Conservation (phyloP, 1,140 invertebrate species). For the Macrobrachium rosenbergii region DNA sequence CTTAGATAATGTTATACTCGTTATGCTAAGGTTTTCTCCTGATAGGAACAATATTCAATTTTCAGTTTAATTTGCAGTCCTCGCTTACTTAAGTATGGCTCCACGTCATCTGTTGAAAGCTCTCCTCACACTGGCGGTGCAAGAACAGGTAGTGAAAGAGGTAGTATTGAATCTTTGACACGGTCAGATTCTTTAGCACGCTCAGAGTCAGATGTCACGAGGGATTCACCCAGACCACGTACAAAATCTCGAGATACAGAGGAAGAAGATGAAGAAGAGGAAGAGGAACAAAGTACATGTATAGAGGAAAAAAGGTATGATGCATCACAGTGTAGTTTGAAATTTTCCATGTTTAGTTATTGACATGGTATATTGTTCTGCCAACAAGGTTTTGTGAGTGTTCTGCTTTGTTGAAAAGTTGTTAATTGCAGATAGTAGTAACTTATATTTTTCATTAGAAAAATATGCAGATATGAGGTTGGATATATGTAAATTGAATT, state of each 20-base stretch:
- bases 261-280: conserved; percentile 64
- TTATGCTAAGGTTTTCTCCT: too few relatives aligned
- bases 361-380: too few relatives aligned
- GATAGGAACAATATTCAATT: too few relatives aligned
- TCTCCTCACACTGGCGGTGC: conserved; percentile 59
- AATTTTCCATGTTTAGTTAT: background rate
- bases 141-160: conserved; percentile 55
- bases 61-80: conserved; percentile 41
- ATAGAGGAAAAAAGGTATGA: conserved; percentile 51
- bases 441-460: too few relatives aligned
- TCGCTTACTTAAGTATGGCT: conserved; percentile 63
- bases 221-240: conserved; percentile 56
- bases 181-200: conserved; percentile 60
- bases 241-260: conserved; percentile 54
- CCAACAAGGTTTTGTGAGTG: too few relatives aligned
- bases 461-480: too few relatives aligned
- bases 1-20: too few relatives aligned
- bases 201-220: conserved; percentile 59
- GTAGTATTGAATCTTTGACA: conserved; percentile 64
- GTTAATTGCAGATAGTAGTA: too few relatives aligned
- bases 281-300: conserved; percentile 43
- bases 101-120: conserved; percentile 65
- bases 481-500: too few relatives aligned
- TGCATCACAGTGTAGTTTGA: background rate
- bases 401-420: too few relatives aligned